Percentiles rank a stretch among this genome's conserved stretches.
Evolutionary conservation across 2,113 vertebrate species (phyloP).

Genomic region (Lophius piscatorius): DNA sequence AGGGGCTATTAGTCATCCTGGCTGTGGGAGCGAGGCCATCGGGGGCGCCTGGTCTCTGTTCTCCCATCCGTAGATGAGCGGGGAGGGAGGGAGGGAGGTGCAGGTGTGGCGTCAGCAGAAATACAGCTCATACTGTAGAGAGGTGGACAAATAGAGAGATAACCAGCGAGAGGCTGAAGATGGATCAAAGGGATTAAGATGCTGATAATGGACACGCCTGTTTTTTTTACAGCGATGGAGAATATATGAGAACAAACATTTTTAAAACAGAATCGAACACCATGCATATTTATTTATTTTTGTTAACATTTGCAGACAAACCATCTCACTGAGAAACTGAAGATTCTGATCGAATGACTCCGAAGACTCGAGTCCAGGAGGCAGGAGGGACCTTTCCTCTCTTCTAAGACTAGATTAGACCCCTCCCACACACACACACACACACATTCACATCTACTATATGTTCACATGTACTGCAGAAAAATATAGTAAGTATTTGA

Average conservation of each 20-base stretch:
- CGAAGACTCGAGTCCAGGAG: background rate
- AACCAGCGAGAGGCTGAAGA: conserved; percentile 44
- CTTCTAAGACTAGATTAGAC: conserved; percentile 18
- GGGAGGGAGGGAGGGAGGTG: conserved; percentile 40
- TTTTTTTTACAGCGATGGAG: background rate
- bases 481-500: too few relatives aligned
- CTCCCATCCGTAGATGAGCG: too few relatives aligned
- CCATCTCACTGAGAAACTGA: conserved; percentile 1
- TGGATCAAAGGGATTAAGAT: conserved; percentile 63
- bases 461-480: too few relatives aligned
- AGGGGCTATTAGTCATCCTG: conserved; percentile 68
- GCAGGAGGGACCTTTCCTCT: conserved; percentile 6
- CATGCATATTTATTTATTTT: background rate
- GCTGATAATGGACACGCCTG: conserved; percentile 42
- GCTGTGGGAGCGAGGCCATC: conserved; percentile 47
- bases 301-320: conserved; percentile 1
- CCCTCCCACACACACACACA: too few relatives aligned
- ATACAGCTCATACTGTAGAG: conserved; percentile 34
- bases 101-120: conserved; percentile 65
- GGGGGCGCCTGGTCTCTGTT: conserved; percentile 48
- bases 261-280: conserved; percentile 9
- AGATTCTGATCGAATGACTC: conserved; percentile 12
- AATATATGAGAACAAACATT: background rate
- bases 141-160: conserved; percentile 64
- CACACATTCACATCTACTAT: too few relatives aligned